phyloP scores from a whole-genome alignment of 1,140 invertebrate species.

The Drosophila neocordata region DNA sequence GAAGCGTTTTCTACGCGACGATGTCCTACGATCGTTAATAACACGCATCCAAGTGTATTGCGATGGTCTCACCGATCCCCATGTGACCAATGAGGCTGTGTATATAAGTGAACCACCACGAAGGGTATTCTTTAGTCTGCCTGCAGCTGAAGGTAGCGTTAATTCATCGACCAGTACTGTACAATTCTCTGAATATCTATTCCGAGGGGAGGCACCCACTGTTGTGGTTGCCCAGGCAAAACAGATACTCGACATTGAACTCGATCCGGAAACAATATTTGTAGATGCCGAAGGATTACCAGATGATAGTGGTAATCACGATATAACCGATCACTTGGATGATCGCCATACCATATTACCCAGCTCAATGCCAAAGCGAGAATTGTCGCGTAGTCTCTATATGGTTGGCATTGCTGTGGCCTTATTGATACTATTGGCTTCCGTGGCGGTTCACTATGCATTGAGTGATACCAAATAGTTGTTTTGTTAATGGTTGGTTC shows the following conservation, averaged over 20 bases:
- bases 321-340: conserved; percentile 24
- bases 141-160: conserved; percentile 32
- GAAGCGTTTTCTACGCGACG: conserved; percentile 72
- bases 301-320: conserved; percentile 46
- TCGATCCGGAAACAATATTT: conserved; percentile 62
- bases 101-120: conserved; percentile 77
- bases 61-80: conserved; percentile 75
- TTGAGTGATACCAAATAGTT: conserved; percentile 41
- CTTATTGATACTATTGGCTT: conserved; percentile 65
- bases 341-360: conserved; percentile 20
- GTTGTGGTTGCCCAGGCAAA: conserved; percentile 75
- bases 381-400: conserved; percentile 70
- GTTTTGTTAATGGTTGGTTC: conserved; percentile 16
- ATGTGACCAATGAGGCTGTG: conserved; percentile 61
- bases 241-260: conserved; percentile 73
- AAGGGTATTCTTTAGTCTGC: conserved; percentile 72
- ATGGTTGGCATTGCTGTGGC: conserved; percentile 74
- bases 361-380: conserved; percentile 69
- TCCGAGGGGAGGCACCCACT: conserved; percentile 76
- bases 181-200: conserved; percentile 80
- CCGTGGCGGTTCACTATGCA: conserved; percentile 64
- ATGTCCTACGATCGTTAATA: conserved; percentile 74
- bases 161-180: conserved; percentile 22
- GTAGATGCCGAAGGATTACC: conserved; percentile 69
- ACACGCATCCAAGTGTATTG: conserved; percentile 80